Evolutionary conservation across 2,797 vertebrate species (phyloP).

Genomic region (Bothrops alternatus): DNA sequence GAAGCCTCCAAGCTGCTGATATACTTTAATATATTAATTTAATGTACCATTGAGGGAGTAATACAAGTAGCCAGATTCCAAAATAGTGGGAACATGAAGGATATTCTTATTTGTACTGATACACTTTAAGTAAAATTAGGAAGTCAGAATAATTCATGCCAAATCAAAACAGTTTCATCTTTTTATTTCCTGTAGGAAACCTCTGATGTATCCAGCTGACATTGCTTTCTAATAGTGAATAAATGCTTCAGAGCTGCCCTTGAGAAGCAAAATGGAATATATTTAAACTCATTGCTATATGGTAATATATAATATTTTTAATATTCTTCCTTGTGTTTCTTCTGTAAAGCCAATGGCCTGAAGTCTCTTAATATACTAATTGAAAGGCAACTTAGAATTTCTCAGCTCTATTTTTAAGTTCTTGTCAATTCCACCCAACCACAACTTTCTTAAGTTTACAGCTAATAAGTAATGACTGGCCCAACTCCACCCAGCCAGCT

Average conservation of each 20-base stretch:
- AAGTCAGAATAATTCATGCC: constrained; percentile 52
- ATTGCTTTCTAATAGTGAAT: constrained; percentile 18
- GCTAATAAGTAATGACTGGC: not conserved
- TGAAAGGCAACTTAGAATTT: constrained; percentile 3
- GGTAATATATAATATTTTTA: constrained; percentile 41
- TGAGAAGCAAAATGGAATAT: constrained; percentile 50
- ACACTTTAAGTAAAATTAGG: constrained; percentile 44
- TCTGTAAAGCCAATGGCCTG: constrained; percentile 24
- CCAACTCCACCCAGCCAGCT: not conserved
- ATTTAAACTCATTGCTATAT: constrained; percentile 54
- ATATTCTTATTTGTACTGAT: constrained; percentile 38
- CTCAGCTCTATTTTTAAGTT: not conserved
- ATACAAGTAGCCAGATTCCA: not conserved
- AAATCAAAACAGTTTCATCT: constrained; percentile 33
- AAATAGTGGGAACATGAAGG: not conserved
- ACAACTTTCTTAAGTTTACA: not conserved
- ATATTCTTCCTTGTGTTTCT: constrained; percentile 34
- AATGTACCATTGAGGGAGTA: not conserved
- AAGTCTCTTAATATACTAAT: constrained; percentile 29
- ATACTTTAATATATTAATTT: not conserved
- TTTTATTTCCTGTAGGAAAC: constrained; percentile 29
- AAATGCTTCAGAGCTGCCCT: constrained; percentile 52
- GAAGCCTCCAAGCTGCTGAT: not conserved
- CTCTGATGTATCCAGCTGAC: constrained; percentile 21
- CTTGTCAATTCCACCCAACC: not conserved